Base-by-base conservation (phyloP, 2,888 invertebrate species). In the Chorisops tibialis region DNA sequence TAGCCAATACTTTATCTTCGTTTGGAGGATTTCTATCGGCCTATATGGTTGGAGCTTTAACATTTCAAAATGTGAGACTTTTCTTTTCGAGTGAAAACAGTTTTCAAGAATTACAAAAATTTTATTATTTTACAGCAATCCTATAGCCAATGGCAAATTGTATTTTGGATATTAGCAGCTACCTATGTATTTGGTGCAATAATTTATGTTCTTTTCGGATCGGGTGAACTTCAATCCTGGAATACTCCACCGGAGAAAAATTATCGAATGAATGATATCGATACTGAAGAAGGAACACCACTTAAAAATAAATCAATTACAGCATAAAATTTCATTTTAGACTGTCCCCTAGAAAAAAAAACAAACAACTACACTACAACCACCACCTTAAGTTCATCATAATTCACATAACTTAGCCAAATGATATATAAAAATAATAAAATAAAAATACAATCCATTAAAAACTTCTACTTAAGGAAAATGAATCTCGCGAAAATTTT, bases 1-100 rank as follows among this genome's bases (percentile, higher is more conserved):
- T 93, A 80, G 91, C 92, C n/a, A 93, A 93, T 72, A 91, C 91
- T 0, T 76, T 92, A 60, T 91, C 91, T 0, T 92, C 92, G 0
- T 81, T 90, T 56, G 90, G 91, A 6, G 93, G 93, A 1, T 91
- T 87, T 79, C 74, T 93, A 1, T 91, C 91, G 7, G 87, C 91
- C 0, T 85, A 85, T 77, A 88, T 92, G 83, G 91, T 92, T 19
- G 92, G 89, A 12, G 81, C 83, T 54, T 79, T 93, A 19, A 92
- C 91, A 1, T 84, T 86, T 64, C 78, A 86, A 9, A 83, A 89
- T 69, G 87, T 87, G 78, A 84, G 83, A n/a, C n/a, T n/a, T n/a
- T n/a, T n/a, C n/a, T n/a, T n/a, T n/a, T n/a, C n/a, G n/a, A n/a
- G 2, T 14, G 2, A 4, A 47, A 30, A 30, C n/a, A n/a, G n/a